phyloP scores from a whole-genome alignment of 2,797 vertebrate genomes.

The Silurus lanzhouensis region DNA sequence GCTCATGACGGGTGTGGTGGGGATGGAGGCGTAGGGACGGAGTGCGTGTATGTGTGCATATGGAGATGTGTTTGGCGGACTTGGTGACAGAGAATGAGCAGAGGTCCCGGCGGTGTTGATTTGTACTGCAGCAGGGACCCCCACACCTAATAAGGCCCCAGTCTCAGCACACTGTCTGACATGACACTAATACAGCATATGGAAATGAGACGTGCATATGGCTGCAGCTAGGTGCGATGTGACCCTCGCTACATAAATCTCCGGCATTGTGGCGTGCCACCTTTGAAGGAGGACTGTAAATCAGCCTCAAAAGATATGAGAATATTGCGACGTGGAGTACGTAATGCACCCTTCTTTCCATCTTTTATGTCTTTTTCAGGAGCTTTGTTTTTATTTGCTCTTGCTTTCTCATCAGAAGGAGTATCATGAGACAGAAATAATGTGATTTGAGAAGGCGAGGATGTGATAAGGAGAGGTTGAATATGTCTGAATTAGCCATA shows the following conservation, averaged over 20 bases:
- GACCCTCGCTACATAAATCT: slow-evolving; percentile 60
- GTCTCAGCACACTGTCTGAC: slow-evolving; percentile 60
- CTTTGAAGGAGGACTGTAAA: slow-evolving; percentile 63
- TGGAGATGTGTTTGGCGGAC: slow-evolving; percentile 55
- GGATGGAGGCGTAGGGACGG: slow-evolving; percentile 37
- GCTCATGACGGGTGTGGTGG: slow-evolving; percentile 27
- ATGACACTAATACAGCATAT: slow-evolving; percentile 67
- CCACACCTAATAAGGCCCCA: slow-evolving; percentile 68
- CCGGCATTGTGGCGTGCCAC: slow-evolving; percentile 44
- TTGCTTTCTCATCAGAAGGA: slow-evolving; percentile 56
- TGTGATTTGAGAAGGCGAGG: slow-evolving; percentile 43
- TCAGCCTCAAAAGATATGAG: slow-evolving; percentile 61
- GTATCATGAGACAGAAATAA: slow-evolving; percentile 55
- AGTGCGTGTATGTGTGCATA: slow-evolving; percentile 50
- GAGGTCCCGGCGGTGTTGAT: slow-evolving; percentile 61
- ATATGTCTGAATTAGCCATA: slow-evolving; percentile 52
- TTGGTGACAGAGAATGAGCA: slow-evolving; percentile 56
- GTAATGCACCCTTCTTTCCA: slow-evolving; percentile 46
- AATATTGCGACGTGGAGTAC: slow-evolving; percentile 53
- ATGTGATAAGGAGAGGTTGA: slow-evolving; percentile 51
- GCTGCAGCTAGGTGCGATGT: slow-evolving; percentile 57
- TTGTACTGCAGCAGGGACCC: slow-evolving; percentile 69
- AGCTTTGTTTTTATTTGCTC: slow-evolving; percentile 57
- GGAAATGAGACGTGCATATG: slow-evolving; percentile 70
- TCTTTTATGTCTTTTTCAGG: slow-evolving; percentile 55